Percentiles rank a stretch among this genome's conserved stretches.
Conservation (phyloP, 1,140 invertebrate genomes). For the Apis dorsata region DNA sequence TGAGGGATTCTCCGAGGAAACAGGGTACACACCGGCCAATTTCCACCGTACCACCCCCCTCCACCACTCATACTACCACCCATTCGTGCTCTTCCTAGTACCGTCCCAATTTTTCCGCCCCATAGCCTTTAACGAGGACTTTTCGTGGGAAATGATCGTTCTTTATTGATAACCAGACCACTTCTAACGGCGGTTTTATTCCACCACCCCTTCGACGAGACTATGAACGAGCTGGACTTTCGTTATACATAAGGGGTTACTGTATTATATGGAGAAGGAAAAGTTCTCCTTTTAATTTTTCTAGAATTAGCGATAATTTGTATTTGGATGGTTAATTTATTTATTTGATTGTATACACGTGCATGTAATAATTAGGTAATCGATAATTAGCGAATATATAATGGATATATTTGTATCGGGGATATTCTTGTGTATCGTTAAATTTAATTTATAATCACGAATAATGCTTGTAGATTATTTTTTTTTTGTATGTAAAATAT, state of each 20-base stretch:
- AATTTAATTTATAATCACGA: too few relatives aligned
- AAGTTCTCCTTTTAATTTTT: neutral
- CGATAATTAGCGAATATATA: too few relatives aligned
- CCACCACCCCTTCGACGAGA: neutral
- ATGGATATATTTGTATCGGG: too few relatives aligned
- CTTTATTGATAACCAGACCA: conserved; percentile 49
- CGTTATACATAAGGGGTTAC: neutral
- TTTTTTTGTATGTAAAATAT: too few relatives aligned
- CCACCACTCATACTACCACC: neutral
- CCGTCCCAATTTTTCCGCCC: conserved; percentile 63
- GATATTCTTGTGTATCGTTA: too few relatives aligned
- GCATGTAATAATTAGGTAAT: too few relatives aligned
- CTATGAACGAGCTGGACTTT: neutral
- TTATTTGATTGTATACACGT: too few relatives aligned
- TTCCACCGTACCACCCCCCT: conserved; percentile 49
- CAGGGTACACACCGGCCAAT: conserved; percentile 60
- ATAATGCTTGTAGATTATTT: too few relatives aligned
- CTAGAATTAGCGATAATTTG: too few relatives aligned
- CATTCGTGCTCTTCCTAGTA: neutral
- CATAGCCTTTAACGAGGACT: conserved; percentile 64
- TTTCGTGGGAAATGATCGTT: conserved; percentile 46
- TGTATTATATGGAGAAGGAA: neutral
- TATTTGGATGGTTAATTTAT: too few relatives aligned
- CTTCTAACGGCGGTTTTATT: conserved; percentile 42
- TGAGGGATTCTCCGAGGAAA: conserved; percentile 62